A percentile compares a stretch with the other conserved stretches of the same genome.
Conservation (phyloP, 2,113 vertebrate genomes). For the Ammodytes marinus region DNA sequence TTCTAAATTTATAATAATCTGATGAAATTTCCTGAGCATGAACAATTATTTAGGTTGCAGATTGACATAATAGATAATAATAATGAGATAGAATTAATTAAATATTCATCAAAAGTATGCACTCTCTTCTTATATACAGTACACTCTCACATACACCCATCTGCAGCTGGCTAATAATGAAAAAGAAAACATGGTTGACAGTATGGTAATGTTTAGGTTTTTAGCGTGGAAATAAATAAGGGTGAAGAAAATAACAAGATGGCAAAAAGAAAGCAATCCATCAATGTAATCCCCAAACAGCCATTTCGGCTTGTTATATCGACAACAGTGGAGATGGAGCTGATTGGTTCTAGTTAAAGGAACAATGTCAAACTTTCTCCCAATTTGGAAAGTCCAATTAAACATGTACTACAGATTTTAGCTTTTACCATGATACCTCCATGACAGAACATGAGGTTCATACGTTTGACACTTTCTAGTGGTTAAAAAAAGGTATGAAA, state of each 20-base stretch:
- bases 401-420: not conserved
- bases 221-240: slow-evolving; percentile 62
- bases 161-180: slow-evolving; percentile 43
- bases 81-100: too few species aligned
- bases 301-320: slow-evolving; percentile 58
- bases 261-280: slow-evolving; percentile 52
- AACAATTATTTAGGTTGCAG: not conserved
- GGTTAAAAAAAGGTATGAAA: too few species aligned
- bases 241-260: slow-evolving; percentile 62
- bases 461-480: not conserved
- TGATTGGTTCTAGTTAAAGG: not conserved
- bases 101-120: too few species aligned
- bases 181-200: slow-evolving; percentile 37
- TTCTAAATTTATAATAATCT: not conserved
- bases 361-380: not conserved
- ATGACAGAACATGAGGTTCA: not conserved
- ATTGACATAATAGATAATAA: not conserved
- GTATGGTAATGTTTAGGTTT: slow-evolving; percentile 46
- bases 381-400: not conserved
- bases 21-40: not conserved
- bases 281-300: slow-evolving; percentile 59
- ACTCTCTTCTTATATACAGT: too few species aligned
- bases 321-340: slow-evolving; percentile 19
- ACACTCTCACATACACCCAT: not conserved
- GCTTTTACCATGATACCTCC: not conserved